A percentile compares a stretch with the other conserved stretches of the same genome.
These are phyloP conservation scores for Sminthurinus signatus DNA, from an alignment of 1,140 invertebrate genomes.

Conservation along the genomic window DNA sequence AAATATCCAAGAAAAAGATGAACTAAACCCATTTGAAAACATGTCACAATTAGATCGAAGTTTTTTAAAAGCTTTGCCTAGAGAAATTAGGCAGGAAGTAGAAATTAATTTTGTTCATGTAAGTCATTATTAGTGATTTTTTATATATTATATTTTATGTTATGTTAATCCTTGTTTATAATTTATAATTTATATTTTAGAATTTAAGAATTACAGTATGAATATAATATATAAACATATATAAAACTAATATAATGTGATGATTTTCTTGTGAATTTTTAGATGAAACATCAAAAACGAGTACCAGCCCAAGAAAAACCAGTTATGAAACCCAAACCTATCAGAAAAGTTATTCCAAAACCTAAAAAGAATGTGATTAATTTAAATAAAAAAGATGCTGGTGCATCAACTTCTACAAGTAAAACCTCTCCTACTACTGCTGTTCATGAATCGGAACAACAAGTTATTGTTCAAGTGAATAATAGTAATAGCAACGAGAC, in stretches of 20 bases:
- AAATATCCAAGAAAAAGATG: neutral
- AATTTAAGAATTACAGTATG: neutral
- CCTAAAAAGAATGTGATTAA: no score
- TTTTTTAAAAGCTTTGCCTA: constrained; percentile 5
- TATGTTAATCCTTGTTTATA: neutral
- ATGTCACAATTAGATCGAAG: neutral
- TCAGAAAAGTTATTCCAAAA: no score
- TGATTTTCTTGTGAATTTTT: neutral
- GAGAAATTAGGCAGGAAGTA: neutral
- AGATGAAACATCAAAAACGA: no score
- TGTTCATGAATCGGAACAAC: no score
- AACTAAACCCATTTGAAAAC: neutral
- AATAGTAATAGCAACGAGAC: no score
- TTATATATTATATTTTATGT: neutral
- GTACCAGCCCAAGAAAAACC: no score
- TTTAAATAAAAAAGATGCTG: no score
- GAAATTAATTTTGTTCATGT: neutral
- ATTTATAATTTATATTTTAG: neutral
- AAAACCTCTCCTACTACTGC: no score
- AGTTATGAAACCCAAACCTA: no score
- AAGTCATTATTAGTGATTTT: neutral
- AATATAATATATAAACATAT: neutral
- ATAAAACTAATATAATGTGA: neutral
- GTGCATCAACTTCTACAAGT: no score
- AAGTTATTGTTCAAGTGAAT: no score